Base-by-base conservation (phyloP, 2,888 invertebrate genomes). In the Ectobius pallidus region DNA sequence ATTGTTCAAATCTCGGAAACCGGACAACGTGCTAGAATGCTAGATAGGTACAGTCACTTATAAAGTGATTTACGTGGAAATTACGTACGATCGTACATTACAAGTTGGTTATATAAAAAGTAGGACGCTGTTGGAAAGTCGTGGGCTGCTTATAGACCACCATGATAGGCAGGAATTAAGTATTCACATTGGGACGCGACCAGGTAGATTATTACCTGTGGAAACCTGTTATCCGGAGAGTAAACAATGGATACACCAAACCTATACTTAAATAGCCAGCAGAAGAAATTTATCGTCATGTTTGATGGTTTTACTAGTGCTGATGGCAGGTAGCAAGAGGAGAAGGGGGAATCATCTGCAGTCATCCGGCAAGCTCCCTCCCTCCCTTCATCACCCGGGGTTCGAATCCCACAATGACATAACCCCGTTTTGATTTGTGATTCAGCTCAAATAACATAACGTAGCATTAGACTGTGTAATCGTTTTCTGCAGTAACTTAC, bases 161-260 rank as follows among this genome's bases (percentile, higher is more conserved):
- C 55, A 27, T 27, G 27, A 22, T 55, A 3, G 55, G 4, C 1
- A 2, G 9, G 14, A 27, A 22, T 14, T n/a, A n/a, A 55, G 55
- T 55, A 22, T 55, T 2, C 65, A 65, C 65, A 65, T 65, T 65
- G 42, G 65, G 44, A 65, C 65, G 25, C 44, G 44, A 27, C 65
- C 65, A 9, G 55, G 25, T 22, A 55, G 27, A 55, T 55, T 55
- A 27, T 55, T 55, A 55, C 55, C 65, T 65, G 65, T 65, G 44
- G 65, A 65, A 65, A 65, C 65, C 65, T 44, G 65, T 65, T 65
- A 65, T 65, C 65, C 27, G 34, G 25, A 30, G 34, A 65, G 65
- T 65, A 65, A 65, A 65, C 65, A 65, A 65, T 65, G 65, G 65
- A 65, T 32, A 65, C 65, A 65, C 65, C 65, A 65, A 65, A 65